Conservation (phyloP, 2,113 vertebrate genomes). For the Pollimyrus isidori region DNA sequence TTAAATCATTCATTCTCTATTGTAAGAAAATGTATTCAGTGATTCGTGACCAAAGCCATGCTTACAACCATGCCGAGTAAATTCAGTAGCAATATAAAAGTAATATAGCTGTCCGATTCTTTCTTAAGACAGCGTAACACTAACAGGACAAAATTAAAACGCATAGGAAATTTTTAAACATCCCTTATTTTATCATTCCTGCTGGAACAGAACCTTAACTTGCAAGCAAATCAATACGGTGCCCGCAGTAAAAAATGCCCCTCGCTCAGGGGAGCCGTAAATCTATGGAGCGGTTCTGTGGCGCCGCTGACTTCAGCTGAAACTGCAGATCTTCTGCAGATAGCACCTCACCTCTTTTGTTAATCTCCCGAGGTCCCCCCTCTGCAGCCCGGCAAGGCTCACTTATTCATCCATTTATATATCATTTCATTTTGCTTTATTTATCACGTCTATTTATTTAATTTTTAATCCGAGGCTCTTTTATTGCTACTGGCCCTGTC, state of each 20-base stretch:
- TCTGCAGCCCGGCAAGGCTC: background rate
- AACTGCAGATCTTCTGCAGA: constrained; percentile 2
- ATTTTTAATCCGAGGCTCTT: background rate
- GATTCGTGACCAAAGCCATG: background rate
- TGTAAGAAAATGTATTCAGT: background rate
- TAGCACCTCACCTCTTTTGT: constrained; percentile 8
- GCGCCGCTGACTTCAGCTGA: constrained; percentile 9
- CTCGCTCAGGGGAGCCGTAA: background rate
- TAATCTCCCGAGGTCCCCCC: background rate
- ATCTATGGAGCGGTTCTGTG: background rate
- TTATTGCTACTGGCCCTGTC: background rate
- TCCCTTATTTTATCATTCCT: constrained; percentile 16
- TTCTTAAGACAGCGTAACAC: background rate
- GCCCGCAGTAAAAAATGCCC: background rate
- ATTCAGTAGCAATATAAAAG: too few species aligned
- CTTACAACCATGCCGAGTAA: background rate
- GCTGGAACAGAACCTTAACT: background rate
- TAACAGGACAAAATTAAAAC: background rate
- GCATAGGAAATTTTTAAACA: background rate
- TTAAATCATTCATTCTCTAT: background rate
- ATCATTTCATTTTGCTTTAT: constrained; percentile 10
- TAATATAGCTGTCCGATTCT: background rate
- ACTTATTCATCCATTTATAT: background rate
- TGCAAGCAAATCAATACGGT: constrained; percentile 15
- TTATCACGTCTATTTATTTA: background rate